Percentiles rank a stretch among this genome's conserved stretches.
phyloP scores from a whole-genome alignment of 2,113 vertebrate genomes.

The Cryptotis parvus region DNA sequence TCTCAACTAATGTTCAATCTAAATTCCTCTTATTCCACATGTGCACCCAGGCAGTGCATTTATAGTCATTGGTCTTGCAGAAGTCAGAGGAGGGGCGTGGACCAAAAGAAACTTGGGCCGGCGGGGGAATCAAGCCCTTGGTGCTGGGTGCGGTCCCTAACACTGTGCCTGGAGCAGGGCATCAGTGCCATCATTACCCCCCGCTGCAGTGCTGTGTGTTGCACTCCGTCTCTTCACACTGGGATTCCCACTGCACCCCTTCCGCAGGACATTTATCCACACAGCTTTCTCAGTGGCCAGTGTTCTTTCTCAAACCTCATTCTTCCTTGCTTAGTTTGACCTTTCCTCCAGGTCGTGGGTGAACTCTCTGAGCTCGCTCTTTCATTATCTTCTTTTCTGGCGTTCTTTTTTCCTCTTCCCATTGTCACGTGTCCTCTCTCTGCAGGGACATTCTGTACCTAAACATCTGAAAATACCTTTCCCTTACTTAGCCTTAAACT shows the following conservation, averaged over 20 bases:
- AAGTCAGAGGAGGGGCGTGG: neutral
- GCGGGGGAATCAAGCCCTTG: too few relatives aligned
- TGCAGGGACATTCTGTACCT: neutral
- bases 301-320: neutral
- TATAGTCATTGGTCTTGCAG: conserved; percentile 7
- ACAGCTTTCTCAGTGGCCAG: neutral
- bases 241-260: neutral
- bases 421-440: neutral
- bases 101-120: too few relatives aligned
- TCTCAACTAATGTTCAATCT: neutral
- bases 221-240: neutral
- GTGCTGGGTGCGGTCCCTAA: too few relatives aligned
- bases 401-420: neutral
- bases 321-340: neutral
- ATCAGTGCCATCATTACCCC: too few relatives aligned
- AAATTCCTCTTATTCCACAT: neutral
- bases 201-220: too few relatives aligned
- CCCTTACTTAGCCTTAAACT: neutral
- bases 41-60: neutral
- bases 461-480: neutral
- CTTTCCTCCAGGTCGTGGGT: neutral
- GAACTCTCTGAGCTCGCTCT: neutral
- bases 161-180: too few relatives aligned
- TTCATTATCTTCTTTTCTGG: neutral
- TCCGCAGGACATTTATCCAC: neutral